Base-by-base conservation (phyloP, 2,888 invertebrate genomes). In the Protodeltote pygarga region DNA sequence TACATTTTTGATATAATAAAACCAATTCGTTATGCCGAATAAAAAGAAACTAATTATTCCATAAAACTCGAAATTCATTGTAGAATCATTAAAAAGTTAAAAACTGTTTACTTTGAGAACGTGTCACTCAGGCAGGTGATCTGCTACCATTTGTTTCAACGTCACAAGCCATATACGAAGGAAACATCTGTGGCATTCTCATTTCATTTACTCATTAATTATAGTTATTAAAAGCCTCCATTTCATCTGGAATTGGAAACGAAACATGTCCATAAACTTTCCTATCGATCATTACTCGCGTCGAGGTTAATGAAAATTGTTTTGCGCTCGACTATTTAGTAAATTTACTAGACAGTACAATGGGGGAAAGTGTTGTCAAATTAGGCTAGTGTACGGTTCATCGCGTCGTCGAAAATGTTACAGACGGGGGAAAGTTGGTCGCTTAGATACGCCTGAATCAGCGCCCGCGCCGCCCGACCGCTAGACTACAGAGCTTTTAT, bases 351-450 rank as follows among this genome's bases (percentile, higher is more conserved):
- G 55, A 55, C 57, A 51, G 38, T 34, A 67, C 62, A 75, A 73
- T 77, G 50, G 76, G 77, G 71, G 84, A 84, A 83, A 85, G 83
- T 79, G 62, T 63, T 71, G 57, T 60, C 61, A 73, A 75, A 79
- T 81, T 77, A 70, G 75, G 62, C 68, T 71, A 69, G 65, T 70
- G 53, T 71, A 74, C 73, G 79, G 78, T 76, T 78, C 75, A 80
- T 77, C 68, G 75, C 72, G 31, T 65, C 70, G 55, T 65, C 69
- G 65, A 50, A 65, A 71, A 62, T 46, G 64, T 52, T 59, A 44
- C 55, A 64, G 65, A 54, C 73, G 62, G 42, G 74, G 65, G 85
- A 84, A 85, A 85, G 84, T 77, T 55, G 60, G 50, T 53, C 49
- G 63, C 70, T 81, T 81, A 62, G 82, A 73, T 53, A 71, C 71